These are phyloP conservation scores for Patella caerulea DNA, from an alignment of 2,888 invertebrate genomes.

Conservation along the genomic window DNA sequence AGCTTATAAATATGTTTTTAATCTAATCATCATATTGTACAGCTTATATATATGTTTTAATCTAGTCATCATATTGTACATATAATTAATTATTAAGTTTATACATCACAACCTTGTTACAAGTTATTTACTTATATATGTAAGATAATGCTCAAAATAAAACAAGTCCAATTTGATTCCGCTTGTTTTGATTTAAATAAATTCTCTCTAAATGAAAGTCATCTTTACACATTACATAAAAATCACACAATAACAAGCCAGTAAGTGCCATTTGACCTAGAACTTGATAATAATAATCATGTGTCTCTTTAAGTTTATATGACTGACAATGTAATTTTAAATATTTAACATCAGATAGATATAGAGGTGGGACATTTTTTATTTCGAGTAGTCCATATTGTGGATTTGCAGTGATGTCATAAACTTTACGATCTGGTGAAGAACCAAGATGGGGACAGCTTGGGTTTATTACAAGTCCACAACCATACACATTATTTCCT, in stretches of 20 bases:
- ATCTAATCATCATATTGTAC: too few relatives aligned
- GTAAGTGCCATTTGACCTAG: conserved; percentile 13
- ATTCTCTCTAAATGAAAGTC: conserved; percentile 12
- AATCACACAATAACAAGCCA: conserved; percentile 8
- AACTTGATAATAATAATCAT: conserved; percentile 13
- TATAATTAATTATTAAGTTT: too few relatives aligned
- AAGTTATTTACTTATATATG: background rate
- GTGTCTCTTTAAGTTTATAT: background rate
- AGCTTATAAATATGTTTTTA: too few relatives aligned
- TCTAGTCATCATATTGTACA: too few relatives aligned
- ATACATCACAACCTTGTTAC: too few relatives aligned
- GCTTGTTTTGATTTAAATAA: background rate
- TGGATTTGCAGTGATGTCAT: background rate
- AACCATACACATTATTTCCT: too few relatives aligned
- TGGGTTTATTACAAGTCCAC: too few relatives aligned
- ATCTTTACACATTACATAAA: conserved; percentile 8
- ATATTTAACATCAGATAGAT: background rate
- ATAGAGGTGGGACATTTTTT: background rate
- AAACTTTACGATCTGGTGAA: conserved; percentile 3
- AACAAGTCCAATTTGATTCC: background rate
- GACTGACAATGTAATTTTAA: background rate
- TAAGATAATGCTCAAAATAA: conserved; percentile 6
- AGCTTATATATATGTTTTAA: too few relatives aligned
- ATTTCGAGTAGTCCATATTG: background rate
- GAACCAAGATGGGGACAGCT: background rate